These are phyloP conservation scores for Diorhabda sublineata DNA, from an alignment of 1,140 invertebrate genomes.

Conservation along the genomic window DNA sequence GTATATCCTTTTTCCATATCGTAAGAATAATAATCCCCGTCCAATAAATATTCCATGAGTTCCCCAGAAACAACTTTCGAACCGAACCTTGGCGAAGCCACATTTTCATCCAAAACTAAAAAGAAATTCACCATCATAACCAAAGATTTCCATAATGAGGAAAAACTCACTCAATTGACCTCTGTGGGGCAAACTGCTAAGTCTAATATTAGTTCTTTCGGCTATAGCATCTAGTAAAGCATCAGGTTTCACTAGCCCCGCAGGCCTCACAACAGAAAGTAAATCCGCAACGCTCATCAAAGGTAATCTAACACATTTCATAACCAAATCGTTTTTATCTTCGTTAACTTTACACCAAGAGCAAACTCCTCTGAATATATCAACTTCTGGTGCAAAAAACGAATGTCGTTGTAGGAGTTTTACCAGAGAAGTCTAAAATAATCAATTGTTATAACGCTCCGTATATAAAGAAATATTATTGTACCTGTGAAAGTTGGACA, in stretches of 20 bases:
- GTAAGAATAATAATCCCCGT: slow-evolving; percentile 82
- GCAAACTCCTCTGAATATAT: slow-evolving; percentile 87
- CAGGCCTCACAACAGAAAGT: slow-evolving; percentile 80
- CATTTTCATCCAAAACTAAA: slow-evolving; percentile 85
- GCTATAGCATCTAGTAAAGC: slow-evolving; percentile 92
- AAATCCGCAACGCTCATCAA: slow-evolving; percentile 85
- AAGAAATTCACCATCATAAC: slow-evolving; percentile 22
- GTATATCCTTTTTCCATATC: slow-evolving; percentile 92
- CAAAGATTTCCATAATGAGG: too few species aligned
- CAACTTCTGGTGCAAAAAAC: slow-evolving; percentile 92
- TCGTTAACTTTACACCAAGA: slow-evolving; percentile 79
- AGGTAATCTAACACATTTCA: slow-evolving; percentile 73
- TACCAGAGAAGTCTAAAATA: slow-evolving; percentile 63
- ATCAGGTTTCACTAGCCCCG: slow-evolving; percentile 80
- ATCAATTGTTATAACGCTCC: slow-evolving; percentile 4
- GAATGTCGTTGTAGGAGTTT: slow-evolving; percentile 89
- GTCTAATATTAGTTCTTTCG: slow-evolving; percentile 69
- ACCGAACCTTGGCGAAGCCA: slow-evolving; percentile 73
- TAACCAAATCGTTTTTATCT: slow-evolving; percentile 47
- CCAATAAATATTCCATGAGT: slow-evolving; percentile 78
- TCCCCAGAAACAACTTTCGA: slow-evolving; percentile 83
- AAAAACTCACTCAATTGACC: slow-evolving; percentile 63
- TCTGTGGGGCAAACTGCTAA: slow-evolving; percentile 75
- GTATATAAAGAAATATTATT: background rate
- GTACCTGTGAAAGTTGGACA: slow-evolving; percentile 75